A percentile compares a stretch with the other conserved stretches of the same genome.
phyloP scores from a whole-genome alignment of 1,140 invertebrate species.

The Aethina tumida region DNA sequence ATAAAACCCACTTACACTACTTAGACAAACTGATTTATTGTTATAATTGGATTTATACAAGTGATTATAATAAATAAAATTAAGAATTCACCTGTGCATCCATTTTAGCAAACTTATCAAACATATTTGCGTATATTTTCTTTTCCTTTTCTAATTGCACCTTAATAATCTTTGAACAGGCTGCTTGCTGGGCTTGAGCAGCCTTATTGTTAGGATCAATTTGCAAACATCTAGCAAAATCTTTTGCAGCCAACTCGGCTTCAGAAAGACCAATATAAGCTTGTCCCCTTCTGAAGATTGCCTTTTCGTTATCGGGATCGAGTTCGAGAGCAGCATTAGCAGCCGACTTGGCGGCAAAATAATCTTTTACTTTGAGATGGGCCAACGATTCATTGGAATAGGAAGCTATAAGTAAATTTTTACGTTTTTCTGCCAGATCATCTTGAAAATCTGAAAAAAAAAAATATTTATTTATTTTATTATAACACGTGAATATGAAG shows the following conservation, averaged over 20 bases:
- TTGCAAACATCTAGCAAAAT: slow-evolving; percentile 63
- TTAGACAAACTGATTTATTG: too few relatives aligned
- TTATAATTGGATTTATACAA: too few relatives aligned
- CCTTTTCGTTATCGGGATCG: slow-evolving; percentile 79
- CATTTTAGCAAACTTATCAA: slow-evolving; percentile 75
- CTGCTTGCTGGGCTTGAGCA: slow-evolving; percentile 63
- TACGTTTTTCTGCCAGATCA: slow-evolving; percentile 40
- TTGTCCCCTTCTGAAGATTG: slow-evolving; percentile 78
- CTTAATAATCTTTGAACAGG: slow-evolving; percentile 67
- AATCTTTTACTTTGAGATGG: slow-evolving; percentile 71
- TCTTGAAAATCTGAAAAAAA: slow-evolving; percentile 15
- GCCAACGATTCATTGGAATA: slow-evolving; percentile 82
- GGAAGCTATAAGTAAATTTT: slow-evolving; percentile 56
- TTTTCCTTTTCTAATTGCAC: slow-evolving; percentile 74
- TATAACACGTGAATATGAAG: not conserved
- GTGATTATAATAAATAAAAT: slow-evolving; percentile 18
- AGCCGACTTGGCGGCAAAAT: slow-evolving; percentile 58
- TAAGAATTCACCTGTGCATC: slow-evolving; percentile 59
- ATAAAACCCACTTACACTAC: too few relatives aligned
- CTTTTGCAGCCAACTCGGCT: slow-evolving; percentile 62
- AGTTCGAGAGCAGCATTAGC: slow-evolving; percentile 61
- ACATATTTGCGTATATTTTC: slow-evolving; percentile 90
- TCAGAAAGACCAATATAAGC: slow-evolving; percentile 69
- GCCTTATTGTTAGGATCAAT: slow-evolving; percentile 63
- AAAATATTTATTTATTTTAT: not conserved